A percentile compares a stretch with the other conserved stretches of the same genome.
Conservation (phyloP, 2,113 vertebrate species). For the Phalacrocorax aristotelis region DNA sequence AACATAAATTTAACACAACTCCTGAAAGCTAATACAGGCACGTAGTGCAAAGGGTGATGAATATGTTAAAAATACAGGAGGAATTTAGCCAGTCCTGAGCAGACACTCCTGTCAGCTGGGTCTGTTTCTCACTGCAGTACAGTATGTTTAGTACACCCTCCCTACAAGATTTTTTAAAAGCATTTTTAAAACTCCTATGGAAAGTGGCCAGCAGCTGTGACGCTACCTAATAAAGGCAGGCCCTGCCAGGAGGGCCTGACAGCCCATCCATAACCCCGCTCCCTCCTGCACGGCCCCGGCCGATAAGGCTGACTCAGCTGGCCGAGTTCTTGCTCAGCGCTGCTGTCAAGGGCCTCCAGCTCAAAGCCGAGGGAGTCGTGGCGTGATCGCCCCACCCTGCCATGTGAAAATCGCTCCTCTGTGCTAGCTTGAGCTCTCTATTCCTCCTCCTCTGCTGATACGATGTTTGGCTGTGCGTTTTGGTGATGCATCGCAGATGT, state of each 20-base stretch:
- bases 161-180: neutral
- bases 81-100: neutral
- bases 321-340: neutral
- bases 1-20: neutral
- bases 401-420: neutral
- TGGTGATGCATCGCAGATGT: neutral
- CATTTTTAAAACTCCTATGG: neutral
- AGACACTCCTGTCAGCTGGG: neutral
- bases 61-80: neutral
- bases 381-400: neutral
- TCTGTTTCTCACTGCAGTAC: neutral
- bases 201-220: neutral
- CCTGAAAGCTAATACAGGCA: neutral
- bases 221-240: neutral
- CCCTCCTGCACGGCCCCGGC: neutral
- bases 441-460: neutral
- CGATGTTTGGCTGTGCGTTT: neutral
- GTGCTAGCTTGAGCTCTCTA: neutral
- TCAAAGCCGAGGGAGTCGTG: accelerated
- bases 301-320: neutral
- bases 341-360: neutral
- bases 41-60: neutral
- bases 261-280: neutral
- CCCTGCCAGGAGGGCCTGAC: neutral
- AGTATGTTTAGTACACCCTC: neutral